Evolutionary conservation across 2,888 invertebrate species (phyloP).

Genomic region (Macaria notata): DNA sequence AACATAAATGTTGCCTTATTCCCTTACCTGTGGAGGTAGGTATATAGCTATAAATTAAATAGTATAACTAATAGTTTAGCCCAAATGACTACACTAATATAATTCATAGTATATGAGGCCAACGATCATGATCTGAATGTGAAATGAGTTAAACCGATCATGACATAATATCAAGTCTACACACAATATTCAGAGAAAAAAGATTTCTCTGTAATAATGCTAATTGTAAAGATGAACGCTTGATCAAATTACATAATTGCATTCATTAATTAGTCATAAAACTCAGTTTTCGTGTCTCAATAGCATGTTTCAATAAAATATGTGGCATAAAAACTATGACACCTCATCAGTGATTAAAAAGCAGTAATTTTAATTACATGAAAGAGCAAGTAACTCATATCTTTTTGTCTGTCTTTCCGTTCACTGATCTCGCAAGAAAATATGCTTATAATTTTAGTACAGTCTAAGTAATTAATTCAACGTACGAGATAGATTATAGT

Average conservation of each 20-base stretch:
- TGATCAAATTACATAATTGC: constrained; percentile 31
- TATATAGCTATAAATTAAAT: no score
- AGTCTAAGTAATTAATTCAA: no score
- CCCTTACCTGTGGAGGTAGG: not conserved
- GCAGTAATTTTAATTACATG: not conserved
- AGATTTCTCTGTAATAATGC: constrained; percentile 54
- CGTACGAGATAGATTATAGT: no score
- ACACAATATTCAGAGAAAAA: constrained; percentile 34
- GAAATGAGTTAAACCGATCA: constrained; percentile 35
- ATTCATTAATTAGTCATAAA: constrained; percentile 10
- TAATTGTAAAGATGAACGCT: constrained; percentile 42
- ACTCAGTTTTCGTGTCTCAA: not conserved
- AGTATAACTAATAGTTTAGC: no score
- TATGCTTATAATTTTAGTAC: no score
- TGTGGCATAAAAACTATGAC: not conserved
- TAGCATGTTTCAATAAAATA: not conserved
- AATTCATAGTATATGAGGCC: constrained; percentile 1
- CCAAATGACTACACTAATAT: no score
- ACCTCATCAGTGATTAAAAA: not conserved
- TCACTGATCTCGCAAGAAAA: no score
- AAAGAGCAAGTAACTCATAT: no score
- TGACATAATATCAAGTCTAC: constrained; percentile 49
- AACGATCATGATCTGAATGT: constrained; percentile 17
- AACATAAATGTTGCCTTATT: constrained; percentile 2
- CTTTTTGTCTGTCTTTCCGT: no score